Conservation (phyloP, 2,888 invertebrate genomes). For the Chalcis sispes region DNA sequence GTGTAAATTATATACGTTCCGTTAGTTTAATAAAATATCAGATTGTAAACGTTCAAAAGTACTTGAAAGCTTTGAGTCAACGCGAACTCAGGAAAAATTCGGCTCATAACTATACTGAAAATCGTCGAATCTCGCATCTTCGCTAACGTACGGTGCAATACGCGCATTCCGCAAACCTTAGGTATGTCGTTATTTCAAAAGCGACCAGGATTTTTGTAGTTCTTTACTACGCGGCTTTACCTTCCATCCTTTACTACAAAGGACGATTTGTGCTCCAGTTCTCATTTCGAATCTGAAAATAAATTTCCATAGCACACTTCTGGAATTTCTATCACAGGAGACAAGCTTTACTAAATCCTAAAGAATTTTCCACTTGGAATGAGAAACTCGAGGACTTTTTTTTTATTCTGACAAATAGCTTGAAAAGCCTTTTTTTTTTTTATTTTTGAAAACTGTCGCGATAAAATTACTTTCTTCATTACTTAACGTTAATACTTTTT, state of each 20-base stretch:
- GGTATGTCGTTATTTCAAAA: neutral
- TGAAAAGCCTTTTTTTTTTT: constrained; percentile 13
- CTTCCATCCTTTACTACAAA: neutral
- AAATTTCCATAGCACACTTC: constrained; percentile 31
- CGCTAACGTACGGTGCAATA: constrained; percentile 4
- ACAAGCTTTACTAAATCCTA: constrained; percentile 32
- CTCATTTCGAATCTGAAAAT: constrained; percentile 40
- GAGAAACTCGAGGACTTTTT: constrained; percentile 30
- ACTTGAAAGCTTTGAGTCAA: neutral
- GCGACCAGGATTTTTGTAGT: constrained; percentile 19
- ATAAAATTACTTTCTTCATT: too few species aligned
- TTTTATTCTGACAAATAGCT: constrained; percentile 11
- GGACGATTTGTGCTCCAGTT: constrained; percentile 39
- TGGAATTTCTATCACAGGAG: constrained; percentile 22
- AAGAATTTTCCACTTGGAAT: constrained; percentile 29
- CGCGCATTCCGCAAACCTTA: constrained; percentile 16
- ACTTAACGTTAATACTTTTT: too few species aligned
- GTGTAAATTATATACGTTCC: too few species aligned
- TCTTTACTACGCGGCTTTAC: constrained; percentile 12
- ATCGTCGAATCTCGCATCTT: neutral
- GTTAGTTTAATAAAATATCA: too few species aligned
- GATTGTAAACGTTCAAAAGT: neutral
- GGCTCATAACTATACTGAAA: constrained; percentile 4
- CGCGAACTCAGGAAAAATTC: neutral
- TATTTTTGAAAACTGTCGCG: too few species aligned